Conservation (phyloP, 2,797 vertebrate species). For the Hozukius guyotensis region DNA sequence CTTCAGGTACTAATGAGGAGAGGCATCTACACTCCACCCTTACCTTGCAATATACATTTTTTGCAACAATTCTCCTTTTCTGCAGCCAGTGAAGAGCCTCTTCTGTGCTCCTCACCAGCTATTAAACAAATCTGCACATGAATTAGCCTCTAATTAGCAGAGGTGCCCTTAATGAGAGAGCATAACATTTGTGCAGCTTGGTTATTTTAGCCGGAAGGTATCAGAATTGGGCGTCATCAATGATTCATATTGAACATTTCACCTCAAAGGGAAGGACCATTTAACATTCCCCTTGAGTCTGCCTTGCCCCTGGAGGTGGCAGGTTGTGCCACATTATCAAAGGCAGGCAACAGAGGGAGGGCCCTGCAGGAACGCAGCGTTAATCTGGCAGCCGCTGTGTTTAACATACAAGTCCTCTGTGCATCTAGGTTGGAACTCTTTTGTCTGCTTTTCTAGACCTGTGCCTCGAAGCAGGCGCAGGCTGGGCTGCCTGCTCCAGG, state of each 20-base stretch:
- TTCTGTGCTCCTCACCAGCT: background rate
- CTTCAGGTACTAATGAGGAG: constrained; percentile 1
- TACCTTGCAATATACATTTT: background rate
- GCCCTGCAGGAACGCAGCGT: constrained; percentile 57
- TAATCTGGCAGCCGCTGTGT: constrained; percentile 66
- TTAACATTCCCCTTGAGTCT: constrained; percentile 82
- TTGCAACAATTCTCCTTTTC: background rate
- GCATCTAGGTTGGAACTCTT: constrained; percentile 58
- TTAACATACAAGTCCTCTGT: constrained; percentile 62
- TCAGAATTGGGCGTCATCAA: constrained; percentile 68
- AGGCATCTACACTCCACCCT: background rate
- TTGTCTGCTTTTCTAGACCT: constrained; percentile 64
- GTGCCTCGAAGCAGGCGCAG: constrained; percentile 51
- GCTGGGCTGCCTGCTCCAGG: constrained; percentile 37
- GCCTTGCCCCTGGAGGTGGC: constrained; percentile 70
- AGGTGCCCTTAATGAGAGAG: constrained; percentile 68
- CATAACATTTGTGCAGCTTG: constrained; percentile 67
- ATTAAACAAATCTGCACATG: constrained; percentile 35
- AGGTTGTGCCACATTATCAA: constrained; percentile 82
- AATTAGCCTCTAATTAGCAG: constrained; percentile 69
- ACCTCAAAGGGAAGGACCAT: constrained; percentile 80
- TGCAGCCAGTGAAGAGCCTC: background rate
- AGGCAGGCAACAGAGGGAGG: constrained; percentile 68
- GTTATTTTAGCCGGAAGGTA: constrained; percentile 65
- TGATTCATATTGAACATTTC: constrained; percentile 82